Conservation (phyloP, 2,797 vertebrate species). For the Notoglanidium macrostoma region DNA sequence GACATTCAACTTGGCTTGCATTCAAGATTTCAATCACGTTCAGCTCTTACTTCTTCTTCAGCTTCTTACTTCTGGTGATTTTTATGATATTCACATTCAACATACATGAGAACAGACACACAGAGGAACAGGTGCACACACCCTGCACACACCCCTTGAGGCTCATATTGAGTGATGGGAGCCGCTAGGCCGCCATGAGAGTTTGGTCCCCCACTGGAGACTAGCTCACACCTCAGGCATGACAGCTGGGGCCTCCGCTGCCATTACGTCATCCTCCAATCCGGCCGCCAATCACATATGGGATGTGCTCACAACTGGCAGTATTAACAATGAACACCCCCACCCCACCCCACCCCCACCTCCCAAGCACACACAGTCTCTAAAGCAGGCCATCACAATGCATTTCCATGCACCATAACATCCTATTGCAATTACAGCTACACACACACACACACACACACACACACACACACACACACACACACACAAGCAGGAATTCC, state of each 20-base stretch:
- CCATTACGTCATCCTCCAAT: slow-evolving; percentile 79
- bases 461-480: no score
- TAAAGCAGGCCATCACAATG: slow-evolving; percentile 25
- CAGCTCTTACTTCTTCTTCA: no score
- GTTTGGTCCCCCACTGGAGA: slow-evolving; percentile 57
- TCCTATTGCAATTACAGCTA: slow-evolving; percentile 40
- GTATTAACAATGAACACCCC: slow-evolving; percentile 62
- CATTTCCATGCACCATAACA: slow-evolving; percentile 42
- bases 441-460: slow-evolving; percentile 40
- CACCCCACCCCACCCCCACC: background rate
- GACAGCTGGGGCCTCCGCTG: slow-evolving; percentile 78
- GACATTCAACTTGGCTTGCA: background rate
- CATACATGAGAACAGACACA: slow-evolving; percentile 12
- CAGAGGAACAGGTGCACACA: slow-evolving; percentile 16
- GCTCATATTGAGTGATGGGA: slow-evolving; percentile 45
- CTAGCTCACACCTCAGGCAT: slow-evolving; percentile 78
- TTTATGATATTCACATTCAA: slow-evolving; percentile 2
- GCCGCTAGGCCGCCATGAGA: slow-evolving; percentile 34
- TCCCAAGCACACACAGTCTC: slow-evolving; percentile 36
- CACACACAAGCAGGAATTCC: slow-evolving; percentile 3
- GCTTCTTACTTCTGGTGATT: background rate
- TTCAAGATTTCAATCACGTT: background rate
- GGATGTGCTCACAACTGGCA: slow-evolving; percentile 74
- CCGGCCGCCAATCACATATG: slow-evolving; percentile 69
- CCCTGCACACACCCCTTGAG: slow-evolving; percentile 33